A percentile compares a stretch with the other conserved stretches of the same genome.
phyloP scores from a whole-genome alignment of 2,888 invertebrate genomes.

The Myopa testacea region DNA sequence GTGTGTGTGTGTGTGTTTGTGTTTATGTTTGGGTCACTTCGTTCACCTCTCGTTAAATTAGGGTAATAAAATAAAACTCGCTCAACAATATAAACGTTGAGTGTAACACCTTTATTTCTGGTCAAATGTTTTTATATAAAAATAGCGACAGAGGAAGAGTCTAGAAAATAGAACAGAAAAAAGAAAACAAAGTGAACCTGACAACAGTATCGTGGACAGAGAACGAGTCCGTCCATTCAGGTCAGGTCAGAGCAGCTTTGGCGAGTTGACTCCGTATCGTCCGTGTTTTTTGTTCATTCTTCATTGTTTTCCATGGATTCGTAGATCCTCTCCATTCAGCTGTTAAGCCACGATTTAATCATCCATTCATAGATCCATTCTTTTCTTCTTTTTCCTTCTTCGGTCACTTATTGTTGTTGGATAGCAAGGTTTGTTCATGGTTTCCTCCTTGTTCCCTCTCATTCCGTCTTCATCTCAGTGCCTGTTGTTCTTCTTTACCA shows the following conservation, averaged over 20 bases:
- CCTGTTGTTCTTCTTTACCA: not conserved
- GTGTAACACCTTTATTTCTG: conserved; percentile 19
- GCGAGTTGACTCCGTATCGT: not conserved
- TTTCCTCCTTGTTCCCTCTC: not conserved
- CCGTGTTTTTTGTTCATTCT: not conserved
- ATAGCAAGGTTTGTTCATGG: no score
- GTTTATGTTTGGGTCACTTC: not conserved
- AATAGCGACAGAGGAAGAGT: not conserved
- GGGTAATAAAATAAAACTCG: conserved; percentile 14
- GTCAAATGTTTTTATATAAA: not conserved
- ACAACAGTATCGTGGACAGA: no score
- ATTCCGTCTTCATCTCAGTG: no score
- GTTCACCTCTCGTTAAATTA: conserved; percentile 9
- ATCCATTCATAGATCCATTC: no score
- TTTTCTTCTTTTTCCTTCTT: not conserved
- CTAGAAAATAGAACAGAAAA: not conserved
- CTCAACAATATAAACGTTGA: conserved; percentile 14
- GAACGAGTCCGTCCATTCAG: no score
- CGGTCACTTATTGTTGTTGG: conserved; percentile 12
- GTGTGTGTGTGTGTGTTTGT: no score
- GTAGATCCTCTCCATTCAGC: not conserved
- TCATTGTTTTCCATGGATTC: no score
- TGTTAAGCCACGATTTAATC: not conserved
- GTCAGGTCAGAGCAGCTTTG: not conserved
- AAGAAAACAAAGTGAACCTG: no score